phyloP scores from a whole-genome alignment of 2,888 invertebrate genomes.

The Oscheius sp. region DNA sequence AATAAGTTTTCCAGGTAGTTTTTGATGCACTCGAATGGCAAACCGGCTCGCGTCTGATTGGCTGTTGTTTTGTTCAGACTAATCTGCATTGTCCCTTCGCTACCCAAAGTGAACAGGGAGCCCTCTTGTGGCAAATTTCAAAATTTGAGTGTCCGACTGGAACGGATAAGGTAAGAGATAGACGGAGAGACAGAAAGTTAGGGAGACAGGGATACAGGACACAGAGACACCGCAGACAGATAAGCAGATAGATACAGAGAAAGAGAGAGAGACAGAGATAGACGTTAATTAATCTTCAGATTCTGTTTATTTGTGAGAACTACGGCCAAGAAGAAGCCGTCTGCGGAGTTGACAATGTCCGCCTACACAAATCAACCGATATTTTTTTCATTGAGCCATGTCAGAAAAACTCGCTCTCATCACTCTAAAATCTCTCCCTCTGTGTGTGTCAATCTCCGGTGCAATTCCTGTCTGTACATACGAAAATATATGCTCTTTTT shows the following conservation, averaged over 20 bases:
- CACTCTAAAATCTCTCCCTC: constrained; percentile 3
- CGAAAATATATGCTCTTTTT: neutral
- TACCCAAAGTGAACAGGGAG: constrained; percentile 45
- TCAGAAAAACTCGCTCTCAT: constrained; percentile 48
- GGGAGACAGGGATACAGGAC: too few species aligned
- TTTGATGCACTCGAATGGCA: constrained; percentile 55
- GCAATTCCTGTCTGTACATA: neutral
- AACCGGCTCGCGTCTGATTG: constrained; percentile 49
- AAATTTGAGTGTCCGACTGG: constrained; percentile 53
- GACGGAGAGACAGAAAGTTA: neutral
- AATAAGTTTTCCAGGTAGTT: constrained; percentile 43
- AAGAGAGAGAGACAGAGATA: too few species aligned
- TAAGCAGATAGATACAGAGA: too few species aligned
- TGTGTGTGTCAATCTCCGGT: neutral
- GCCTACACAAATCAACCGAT: constrained; percentile 59
- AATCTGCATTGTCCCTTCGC: constrained; percentile 50
- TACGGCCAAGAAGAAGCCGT: constrained; percentile 52
- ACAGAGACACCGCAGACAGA: too few species aligned
- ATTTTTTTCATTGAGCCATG: constrained; percentile 64
- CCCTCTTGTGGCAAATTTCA: constrained; percentile 53
- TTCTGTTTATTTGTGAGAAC: constrained; percentile 68
- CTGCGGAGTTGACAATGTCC: constrained; percentile 65
- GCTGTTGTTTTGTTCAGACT: constrained; percentile 49
- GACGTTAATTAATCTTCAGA: constrained; percentile 41
- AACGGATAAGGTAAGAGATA: constrained; percentile 32